Evolutionary conservation across 53 echinoderm and acorn worm genomes (phyloP).

Genomic region (Echinometra lucunter): DNA sequence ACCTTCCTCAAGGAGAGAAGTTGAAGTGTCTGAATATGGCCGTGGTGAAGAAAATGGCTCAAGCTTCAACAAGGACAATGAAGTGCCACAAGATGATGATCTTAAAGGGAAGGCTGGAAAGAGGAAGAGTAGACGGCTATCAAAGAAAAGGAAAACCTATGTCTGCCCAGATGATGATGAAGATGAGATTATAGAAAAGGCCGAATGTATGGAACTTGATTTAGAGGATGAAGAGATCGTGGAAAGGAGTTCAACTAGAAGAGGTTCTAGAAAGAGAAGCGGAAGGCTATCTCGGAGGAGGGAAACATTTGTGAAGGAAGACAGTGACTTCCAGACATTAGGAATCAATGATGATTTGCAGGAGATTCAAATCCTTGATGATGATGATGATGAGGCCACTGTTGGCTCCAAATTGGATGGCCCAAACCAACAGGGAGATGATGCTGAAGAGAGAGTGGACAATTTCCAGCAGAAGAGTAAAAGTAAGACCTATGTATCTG

Average conservation of each 20-base stretch:
- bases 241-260: neutral
- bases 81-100: neutral
- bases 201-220: neutral
- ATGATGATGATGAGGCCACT: neutral
- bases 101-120: neutral
- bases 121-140: slow-evolving; percentile 23
- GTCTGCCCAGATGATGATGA: slow-evolving; percentile 13
- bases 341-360: neutral
- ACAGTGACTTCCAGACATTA: neutral
- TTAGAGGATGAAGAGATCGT: neutral
- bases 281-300: neutral
- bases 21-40: neutral
- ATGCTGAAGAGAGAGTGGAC: neutral
- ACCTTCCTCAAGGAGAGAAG: neutral
- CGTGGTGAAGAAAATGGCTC: neutral
- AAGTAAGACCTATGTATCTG: neutral
- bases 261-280: neutral
- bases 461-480: neutral
- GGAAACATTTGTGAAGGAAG: neutral
- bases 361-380: slow-evolving; percentile 2
- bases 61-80: neutral
- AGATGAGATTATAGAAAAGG: neutral
- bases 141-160: neutral
- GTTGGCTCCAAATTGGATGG: neutral
- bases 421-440: neutral